phyloP scores from a whole-genome alignment of 2,888 invertebrate genomes.

The Diarsia rubi region DNA sequence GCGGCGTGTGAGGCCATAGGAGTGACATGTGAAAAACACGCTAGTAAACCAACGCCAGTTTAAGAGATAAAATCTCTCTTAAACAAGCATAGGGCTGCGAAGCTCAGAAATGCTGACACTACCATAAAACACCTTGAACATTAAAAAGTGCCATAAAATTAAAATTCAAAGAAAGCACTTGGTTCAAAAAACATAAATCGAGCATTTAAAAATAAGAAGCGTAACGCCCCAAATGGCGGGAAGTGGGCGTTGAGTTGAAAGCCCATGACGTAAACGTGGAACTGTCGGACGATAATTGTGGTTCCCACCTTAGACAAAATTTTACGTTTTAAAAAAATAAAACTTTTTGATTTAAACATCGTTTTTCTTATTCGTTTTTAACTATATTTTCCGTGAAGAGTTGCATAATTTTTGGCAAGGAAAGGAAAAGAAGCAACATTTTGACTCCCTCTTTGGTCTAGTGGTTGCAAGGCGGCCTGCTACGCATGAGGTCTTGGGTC shows the following conservation, averaged over 20 bases:
- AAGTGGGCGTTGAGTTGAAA: slow-evolving; percentile 42
- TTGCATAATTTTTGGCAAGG: not conserved
- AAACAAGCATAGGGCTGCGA: no score
- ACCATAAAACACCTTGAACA: not conserved
- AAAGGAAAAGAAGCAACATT: no score
- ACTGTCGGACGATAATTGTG: slow-evolving; percentile 37
- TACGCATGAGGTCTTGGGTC: no score
- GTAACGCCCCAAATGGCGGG: slow-evolving; percentile 34
- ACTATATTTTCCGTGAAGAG: not conserved
- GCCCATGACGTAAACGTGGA: slow-evolving; percentile 30
- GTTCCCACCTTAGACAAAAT: slow-evolving; percentile 20
- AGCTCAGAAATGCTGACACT: not conserved
- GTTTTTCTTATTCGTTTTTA: not conserved
- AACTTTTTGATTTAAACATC: slow-evolving; percentile 23
- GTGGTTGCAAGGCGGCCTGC: no score
- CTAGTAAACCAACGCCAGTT: no score
- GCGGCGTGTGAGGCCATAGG: no score
- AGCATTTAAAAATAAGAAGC: slow-evolving; percentile 47
- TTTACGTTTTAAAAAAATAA: not conserved
- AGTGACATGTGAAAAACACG: no score
- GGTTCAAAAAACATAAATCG: slow-evolving; percentile 38
- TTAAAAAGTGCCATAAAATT: slow-evolving; percentile 34
- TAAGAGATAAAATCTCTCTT: no score
- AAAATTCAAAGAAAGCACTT: slow-evolving; percentile 31
- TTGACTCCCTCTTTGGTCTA: no score